phyloP scores from a whole-genome alignment of 2,113 vertebrate genomes.

The Redunca redunca region DNA sequence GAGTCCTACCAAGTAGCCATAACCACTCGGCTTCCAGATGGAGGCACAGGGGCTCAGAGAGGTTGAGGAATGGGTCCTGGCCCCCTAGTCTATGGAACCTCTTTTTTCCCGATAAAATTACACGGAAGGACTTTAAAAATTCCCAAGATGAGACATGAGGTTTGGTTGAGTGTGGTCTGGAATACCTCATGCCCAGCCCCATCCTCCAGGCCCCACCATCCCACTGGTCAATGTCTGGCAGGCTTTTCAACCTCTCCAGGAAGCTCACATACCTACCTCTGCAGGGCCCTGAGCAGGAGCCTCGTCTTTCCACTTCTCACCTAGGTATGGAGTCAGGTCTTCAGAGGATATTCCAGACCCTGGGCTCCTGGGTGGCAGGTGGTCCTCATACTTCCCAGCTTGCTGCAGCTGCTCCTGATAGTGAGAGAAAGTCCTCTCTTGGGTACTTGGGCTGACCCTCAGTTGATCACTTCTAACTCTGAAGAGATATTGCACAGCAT shows the following conservation, averaged over 20 bases:
- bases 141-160: background rate
- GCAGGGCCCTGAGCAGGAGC: background rate
- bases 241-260: background rate
- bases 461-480: background rate
- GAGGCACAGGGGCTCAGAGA: background rate
- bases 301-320: slow-evolving; percentile 15
- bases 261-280: slow-evolving; percentile 69
- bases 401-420: slow-evolving; percentile 72
- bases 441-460: background rate
- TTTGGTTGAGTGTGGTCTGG: background rate
- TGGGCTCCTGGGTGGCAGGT: background rate
- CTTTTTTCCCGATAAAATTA: background rate
- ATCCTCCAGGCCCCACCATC: background rate
- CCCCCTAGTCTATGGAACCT: background rate
- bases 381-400: background rate
- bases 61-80: background rate
- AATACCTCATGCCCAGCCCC: background rate
- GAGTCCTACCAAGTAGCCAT: background rate
- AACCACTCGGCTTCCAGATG: background rate
- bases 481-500: background rate
- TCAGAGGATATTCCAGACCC: slow-evolving; percentile 62
- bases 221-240: fast-evolving
- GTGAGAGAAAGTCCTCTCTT: slow-evolving; percentile 53
- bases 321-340: slow-evolving; percentile 55
- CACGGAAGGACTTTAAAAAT: background rate